Percentiles rank a stretch among this genome's conserved stretches.
These are phyloP conservation scores for Dexiosoma caninum DNA, from an alignment of 2,888 invertebrate genomes.

Conservation along the genomic window DNA sequence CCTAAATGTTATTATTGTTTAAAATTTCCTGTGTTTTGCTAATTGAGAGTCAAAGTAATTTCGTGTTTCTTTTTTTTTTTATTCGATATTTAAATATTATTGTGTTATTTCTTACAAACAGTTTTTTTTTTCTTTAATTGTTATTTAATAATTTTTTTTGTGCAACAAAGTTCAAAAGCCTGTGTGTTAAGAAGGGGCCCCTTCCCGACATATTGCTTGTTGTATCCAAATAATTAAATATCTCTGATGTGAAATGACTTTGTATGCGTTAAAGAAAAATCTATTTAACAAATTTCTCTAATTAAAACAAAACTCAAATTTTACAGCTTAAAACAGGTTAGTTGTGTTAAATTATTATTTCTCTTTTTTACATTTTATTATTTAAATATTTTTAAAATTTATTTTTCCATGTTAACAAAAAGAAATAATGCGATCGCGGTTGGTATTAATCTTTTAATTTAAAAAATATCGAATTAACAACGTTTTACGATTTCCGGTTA, in stretches of 20 bases:
- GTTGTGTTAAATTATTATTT: conserved; percentile 56
- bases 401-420: conserved; percentile 12
- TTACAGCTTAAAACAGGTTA: conserved; percentile 65
- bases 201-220: conserved; percentile 40
- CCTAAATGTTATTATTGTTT: conserved; percentile 29
- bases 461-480: too few relatives aligned
- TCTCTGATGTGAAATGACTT: conserved; percentile 54
- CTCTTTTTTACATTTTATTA: conserved; percentile 9
- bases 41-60: conserved; percentile 46
- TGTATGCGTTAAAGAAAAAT: conserved; percentile 41
- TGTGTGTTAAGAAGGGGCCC: conserved; percentile 42
- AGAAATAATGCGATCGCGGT: background rate
- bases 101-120: conserved; percentile 50
- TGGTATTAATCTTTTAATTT: too few relatives aligned
- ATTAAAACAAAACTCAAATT: conserved; percentile 36
- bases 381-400: conserved; percentile 19
- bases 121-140: conserved; percentile 59
- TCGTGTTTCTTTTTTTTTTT: conserved; percentile 16
- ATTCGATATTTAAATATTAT: conserved; percentile 7
- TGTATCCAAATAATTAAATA: conserved; percentile 23
- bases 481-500: too few relatives aligned
- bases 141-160: background rate
- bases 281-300: conserved; percentile 35
- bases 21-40: conserved; percentile 24
- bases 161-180: conserved; percentile 16